Evolutionary conservation across 2,888 invertebrate species (phyloP), one percentile per base, ranked within the genome.

Genomic region (Lasioglossum calceatum): DNA sequence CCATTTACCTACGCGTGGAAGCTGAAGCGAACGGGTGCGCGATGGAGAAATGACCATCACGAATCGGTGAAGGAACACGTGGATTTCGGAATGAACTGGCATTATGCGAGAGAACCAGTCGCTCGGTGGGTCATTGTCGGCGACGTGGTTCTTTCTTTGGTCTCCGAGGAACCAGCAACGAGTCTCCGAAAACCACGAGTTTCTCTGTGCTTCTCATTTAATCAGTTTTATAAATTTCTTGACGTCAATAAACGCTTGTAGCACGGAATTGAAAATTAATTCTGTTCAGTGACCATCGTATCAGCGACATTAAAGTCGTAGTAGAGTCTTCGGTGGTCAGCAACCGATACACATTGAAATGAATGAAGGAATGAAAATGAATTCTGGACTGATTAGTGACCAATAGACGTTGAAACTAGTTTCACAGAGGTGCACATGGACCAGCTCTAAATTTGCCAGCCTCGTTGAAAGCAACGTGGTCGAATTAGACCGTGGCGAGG

Each of bases 31-130:
- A 61, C 61, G 61, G 27, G 61, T 61, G 58, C 27, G 61, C 61
- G 61, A 27, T 14, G 19, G 39, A 36, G 70, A 12, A 39, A 8
- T 7, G 19, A 23, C 70, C 39, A 39, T 42, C 70, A 70, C 70
- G 70, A 44, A 16, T 44, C 72, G 44, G n/a, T 72, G 72, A 27
- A 44, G 72, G 42, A 44, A 72, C 72, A 27, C 72, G n/a, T 72
- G 42, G 72, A 72, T 72, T 72, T 72, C 44, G 72, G 72, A 72
- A 72, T 72, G 72, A 72, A 72, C 72, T n/a, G 39, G 23, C 10
- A 70, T 70, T 42, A 70, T 70, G 39, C 39, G 39, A 12, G 70
- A n/a, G 70, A 70, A 23, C 39, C 70, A 39, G 39, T 23, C 39
- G 27, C 27, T 61, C 14, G 39, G 32, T 36, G 19, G 36, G 39